Percentiles rank a stretch among this genome's conserved stretches.
These are phyloP conservation scores for Phalacrocorax carbo DNA, from an alignment of 2,113 vertebrate genomes.

Conservation along the genomic window DNA sequence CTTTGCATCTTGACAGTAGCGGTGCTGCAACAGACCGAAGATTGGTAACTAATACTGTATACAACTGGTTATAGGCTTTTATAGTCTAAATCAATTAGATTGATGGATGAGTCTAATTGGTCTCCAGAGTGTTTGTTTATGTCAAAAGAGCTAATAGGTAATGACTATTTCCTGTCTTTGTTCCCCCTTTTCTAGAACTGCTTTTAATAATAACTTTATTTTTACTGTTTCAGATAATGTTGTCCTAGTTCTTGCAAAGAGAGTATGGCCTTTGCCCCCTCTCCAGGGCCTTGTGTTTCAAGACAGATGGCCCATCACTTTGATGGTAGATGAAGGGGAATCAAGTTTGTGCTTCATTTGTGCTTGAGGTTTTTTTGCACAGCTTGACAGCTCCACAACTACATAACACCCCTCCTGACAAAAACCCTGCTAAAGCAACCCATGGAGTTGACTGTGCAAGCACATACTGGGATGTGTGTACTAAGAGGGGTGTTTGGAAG, in stretches of 20 bases:
- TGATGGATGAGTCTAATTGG: background rate
- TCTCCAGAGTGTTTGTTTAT: background rate
- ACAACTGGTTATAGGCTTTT: background rate
- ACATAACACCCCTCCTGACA: rapidly evolving
- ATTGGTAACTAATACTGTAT: background rate
- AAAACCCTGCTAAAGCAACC: background rate
- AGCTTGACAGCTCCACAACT: background rate
- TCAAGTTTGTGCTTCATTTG: background rate
- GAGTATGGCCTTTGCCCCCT: background rate
- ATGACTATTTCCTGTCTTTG: background rate
- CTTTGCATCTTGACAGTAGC: background rate
- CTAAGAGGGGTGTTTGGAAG: background rate
- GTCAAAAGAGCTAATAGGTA: background rate
- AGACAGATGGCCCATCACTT: background rate
- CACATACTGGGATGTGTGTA: background rate
- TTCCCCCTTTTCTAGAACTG: background rate
- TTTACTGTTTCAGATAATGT: background rate
- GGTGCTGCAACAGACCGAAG: rapidly evolving
- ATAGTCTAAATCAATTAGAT: background rate
- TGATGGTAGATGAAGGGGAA: background rate
- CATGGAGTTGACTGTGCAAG: background rate
- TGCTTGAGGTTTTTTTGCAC: background rate
- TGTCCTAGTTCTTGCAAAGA: background rate
- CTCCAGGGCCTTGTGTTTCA: background rate
- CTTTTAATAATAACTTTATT: background rate